phyloP scores from a whole-genome alignment of 2,113 vertebrate genomes.

The Crotalus tigris region DNA sequence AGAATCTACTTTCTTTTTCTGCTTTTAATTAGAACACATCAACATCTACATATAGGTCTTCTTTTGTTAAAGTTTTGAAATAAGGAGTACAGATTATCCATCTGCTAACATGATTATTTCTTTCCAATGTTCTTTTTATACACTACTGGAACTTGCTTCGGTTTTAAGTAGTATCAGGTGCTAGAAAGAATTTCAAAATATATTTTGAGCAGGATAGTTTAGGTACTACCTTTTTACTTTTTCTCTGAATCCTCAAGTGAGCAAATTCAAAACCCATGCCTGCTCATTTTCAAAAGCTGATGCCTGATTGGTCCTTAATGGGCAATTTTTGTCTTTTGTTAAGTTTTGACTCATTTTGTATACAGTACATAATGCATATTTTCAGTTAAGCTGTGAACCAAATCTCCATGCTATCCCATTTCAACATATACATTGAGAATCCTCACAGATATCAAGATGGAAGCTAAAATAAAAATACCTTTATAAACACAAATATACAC shows the following conservation, averaged over 20 bases:
- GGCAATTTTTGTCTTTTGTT: neutral
- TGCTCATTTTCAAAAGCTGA: conserved; percentile 16
- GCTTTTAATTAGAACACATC: conserved; percentile 46
- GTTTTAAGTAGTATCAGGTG: conserved; percentile 24
- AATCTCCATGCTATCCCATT: too few relatives aligned
- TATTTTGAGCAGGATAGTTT: conserved; percentile 7
- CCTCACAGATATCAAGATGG: neutral
- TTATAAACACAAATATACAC: neutral
- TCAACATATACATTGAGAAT: neutral
- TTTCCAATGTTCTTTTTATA: conserved; percentile 17
- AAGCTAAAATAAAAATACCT: neutral
- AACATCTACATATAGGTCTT: conserved; percentile 13
- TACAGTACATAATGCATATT: neutral
- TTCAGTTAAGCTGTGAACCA: neutral
- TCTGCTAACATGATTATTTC: conserved; percentile 18
- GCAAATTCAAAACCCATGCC: conserved; percentile 2
- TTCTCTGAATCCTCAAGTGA: neutral
- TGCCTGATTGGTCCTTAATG: neutral
- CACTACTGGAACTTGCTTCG: neutral
- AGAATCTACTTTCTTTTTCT: conserved; percentile 32
- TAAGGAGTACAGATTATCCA: neutral
- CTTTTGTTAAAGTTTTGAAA: neutral
- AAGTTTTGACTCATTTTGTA: neutral
- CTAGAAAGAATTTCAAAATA: conserved; percentile 9
- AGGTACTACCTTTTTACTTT: neutral